Percentiles rank a stretch among this genome's conserved stretches.
phyloP scores from a whole-genome alignment of 2,113 vertebrate species.

The Furnarius figulus region DNA sequence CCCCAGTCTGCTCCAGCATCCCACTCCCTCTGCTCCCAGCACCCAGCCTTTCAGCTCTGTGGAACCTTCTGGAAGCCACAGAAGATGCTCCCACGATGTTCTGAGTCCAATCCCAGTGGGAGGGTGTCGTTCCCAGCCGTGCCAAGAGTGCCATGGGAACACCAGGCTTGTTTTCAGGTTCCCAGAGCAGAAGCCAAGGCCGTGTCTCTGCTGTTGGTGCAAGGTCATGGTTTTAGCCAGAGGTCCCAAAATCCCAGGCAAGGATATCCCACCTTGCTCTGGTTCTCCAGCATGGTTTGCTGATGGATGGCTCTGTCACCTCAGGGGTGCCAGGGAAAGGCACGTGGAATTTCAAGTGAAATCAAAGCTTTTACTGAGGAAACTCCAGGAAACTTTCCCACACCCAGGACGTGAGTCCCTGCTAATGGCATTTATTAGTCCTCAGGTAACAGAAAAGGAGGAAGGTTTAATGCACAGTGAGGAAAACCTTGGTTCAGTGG shows the following conservation, averaged over 20 bases:
- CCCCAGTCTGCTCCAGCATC: neutral
- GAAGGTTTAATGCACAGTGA: neutral
- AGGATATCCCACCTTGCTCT: neutral
- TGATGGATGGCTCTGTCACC: neutral
- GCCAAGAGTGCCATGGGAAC: too few species aligned
- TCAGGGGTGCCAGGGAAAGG: neutral
- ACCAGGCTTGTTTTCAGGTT: too few species aligned
- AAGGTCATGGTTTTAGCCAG: neutral
- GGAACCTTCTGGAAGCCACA: neutral
- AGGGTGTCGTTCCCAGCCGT: neutral
- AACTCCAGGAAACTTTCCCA: neutral
- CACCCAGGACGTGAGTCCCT: neutral
- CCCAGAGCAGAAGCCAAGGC: neutral
- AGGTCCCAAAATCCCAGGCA: neutral
- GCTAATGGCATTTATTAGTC: neutral
- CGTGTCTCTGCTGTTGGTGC: too few species aligned
- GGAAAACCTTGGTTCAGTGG: neutral
- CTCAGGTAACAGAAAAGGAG: neutral
- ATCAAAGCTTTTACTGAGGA: neutral
- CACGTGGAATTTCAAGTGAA: neutral
- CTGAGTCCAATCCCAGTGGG: neutral
- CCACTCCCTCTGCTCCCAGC: fast-evolving
- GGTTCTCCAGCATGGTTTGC: neutral
- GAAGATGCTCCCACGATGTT: neutral
- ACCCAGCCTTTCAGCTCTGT: neutral